Evolutionary conservation across 2,113 vertebrate genomes (phyloP).

Genomic region (Pachycephala philippinensis): DNA sequence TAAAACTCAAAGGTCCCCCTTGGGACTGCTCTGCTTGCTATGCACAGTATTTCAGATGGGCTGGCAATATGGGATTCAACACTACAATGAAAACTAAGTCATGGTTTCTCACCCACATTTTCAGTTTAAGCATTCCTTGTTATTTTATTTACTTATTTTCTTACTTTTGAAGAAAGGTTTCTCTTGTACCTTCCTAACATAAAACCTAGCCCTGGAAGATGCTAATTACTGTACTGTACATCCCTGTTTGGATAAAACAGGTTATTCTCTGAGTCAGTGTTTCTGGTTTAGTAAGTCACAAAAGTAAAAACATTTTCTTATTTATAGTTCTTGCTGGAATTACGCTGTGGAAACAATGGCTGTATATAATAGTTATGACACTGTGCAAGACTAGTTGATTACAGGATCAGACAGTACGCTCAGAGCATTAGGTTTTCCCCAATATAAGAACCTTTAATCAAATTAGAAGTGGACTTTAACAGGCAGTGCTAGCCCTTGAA

Average conservation of each 20-base stretch:
- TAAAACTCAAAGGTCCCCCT: background rate
- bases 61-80: background rate
- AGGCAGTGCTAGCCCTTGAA: background rate
- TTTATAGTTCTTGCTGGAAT: background rate
- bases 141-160: background rate
- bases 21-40: background rate
- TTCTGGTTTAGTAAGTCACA: background rate
- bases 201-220: background rate
- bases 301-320: background rate
- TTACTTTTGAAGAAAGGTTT: background rate
- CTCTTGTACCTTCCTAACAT: background rate
- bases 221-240: background rate
- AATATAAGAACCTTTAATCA: background rate
- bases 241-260: background rate
- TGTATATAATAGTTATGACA: background rate
- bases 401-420: background rate
- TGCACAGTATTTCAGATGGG: background rate
- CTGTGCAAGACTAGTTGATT: background rate
- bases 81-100: background rate
- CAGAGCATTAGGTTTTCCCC: background rate
- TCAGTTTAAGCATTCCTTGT: background rate
- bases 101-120: background rate
- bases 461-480: background rate
- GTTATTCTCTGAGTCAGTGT: background rate
- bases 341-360: background rate